Evolutionary conservation across 2,113 vertebrate genomes (phyloP).

Genomic region (Chauna torquata): DNA sequence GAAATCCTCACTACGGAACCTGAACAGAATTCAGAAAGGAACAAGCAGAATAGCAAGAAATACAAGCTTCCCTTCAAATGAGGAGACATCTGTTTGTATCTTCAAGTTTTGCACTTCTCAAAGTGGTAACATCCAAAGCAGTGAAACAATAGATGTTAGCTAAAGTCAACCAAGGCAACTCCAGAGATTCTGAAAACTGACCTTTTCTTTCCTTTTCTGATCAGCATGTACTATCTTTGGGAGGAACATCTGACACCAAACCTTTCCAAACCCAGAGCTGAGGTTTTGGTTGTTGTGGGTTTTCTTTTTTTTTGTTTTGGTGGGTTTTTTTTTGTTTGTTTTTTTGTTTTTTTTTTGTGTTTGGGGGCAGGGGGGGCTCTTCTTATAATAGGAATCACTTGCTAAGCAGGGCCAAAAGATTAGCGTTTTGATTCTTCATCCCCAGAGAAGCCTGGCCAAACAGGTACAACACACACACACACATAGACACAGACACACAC

Average conservation of each 20-base stretch:
- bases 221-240: background rate
- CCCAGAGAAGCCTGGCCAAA: background rate
- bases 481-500: background rate
- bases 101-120: background rate
- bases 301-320: background rate
- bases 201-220: background rate
- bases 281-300: background rate
- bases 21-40: background rate
- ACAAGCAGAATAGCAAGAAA: background rate
- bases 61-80: background rate
- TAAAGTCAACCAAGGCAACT: background rate
- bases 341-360: too few species aligned
- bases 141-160: background rate
- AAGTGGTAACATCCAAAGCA: background rate
- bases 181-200: background rate
- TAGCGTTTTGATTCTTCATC: background rate
- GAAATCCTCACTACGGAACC: background rate
- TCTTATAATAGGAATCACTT: background rate
- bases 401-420: background rate
- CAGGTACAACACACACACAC: background rate
- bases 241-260: background rate
- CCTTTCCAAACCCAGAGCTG: background rate
- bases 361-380: background rate
- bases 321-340: too few species aligned
- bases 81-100: background rate